phyloP scores from a whole-genome alignment of 37 sponge, comb jelly and placozoan species.

The Theonella swinhoei region DNA sequence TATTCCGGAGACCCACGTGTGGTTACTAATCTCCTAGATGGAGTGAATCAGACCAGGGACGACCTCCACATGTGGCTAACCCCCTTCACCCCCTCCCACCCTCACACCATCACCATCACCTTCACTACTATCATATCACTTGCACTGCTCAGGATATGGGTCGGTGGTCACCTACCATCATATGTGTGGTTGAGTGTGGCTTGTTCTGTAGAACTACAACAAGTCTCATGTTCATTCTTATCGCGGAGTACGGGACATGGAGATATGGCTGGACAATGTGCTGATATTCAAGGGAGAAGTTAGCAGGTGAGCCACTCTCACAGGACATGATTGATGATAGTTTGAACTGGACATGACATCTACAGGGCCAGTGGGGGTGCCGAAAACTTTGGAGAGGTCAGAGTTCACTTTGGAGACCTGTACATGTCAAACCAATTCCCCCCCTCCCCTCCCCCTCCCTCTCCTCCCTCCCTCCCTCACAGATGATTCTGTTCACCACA shows the following conservation, averaged over 20 bases:
- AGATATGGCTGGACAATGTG: constrained; percentile 77
- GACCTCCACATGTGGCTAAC: constrained; percentile 99
- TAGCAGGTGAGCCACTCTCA: constrained; percentile 52
- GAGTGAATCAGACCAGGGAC: constrained; percentile 91
- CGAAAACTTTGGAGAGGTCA: constrained; percentile 72
- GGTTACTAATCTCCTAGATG: constrained; percentile 89
- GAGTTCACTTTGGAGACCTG: background rate
- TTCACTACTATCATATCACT: constrained; percentile 53
- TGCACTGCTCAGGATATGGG: constrained; percentile 96
- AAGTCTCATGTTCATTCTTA: constrained; percentile 97
- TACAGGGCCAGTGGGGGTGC: constrained; percentile 81
- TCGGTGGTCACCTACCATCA: too few relatives aligned
- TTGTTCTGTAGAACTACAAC: constrained; percentile 99
- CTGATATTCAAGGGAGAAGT: constrained; percentile 94
- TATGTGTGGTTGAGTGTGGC: too few relatives aligned
- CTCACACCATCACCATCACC: constrained; percentile 73
- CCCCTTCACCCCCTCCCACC: constrained; percentile 82
- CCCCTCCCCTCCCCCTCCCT: constrained; percentile 9
- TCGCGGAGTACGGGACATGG: constrained; percentile 85
- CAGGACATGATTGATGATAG: background rate
- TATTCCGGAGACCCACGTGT: constrained; percentile 89
- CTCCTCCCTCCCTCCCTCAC: constrained; percentile 20
- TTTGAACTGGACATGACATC: background rate
- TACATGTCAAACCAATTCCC: background rate
- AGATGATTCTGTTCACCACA: constrained; percentile 97